Evolutionary conservation across 2,797 vertebrate species (phyloP).

Genomic region (Hemitrygon akajei): DNA sequence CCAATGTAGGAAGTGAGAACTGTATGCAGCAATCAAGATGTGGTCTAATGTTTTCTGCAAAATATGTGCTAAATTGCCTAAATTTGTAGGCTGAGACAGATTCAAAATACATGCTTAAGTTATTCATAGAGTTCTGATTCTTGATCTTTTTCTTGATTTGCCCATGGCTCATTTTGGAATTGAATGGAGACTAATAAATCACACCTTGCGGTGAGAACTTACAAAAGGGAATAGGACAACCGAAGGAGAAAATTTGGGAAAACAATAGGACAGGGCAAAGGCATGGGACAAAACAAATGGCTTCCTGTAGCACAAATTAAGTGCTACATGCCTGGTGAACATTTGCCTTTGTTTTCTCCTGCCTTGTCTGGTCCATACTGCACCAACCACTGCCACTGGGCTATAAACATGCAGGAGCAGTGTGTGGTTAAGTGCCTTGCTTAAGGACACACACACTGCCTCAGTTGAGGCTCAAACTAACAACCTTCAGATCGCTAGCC

Average conservation of each 20-base stretch:
- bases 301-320: neutral
- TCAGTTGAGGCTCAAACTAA: too few relatives aligned
- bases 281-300: neutral
- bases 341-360: neutral
- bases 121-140: neutral
- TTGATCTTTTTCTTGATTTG: neutral
- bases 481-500: too few relatives aligned
- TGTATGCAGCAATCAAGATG: neutral
- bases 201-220: neutral
- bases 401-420: too few relatives aligned
- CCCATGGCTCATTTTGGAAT: neutral
- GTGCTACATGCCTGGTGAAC: neutral
- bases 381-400: too few relatives aligned
- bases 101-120: neutral
- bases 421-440: too few relatives aligned
- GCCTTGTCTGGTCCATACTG: too few relatives aligned
- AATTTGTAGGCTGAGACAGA: neutral
- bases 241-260: neutral
- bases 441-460: too few relatives aligned
- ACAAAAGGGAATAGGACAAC: too few relatives aligned
- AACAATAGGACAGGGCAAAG: neutral
- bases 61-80: neutral
- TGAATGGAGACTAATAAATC: neutral
- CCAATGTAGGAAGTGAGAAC: neutral
- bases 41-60: neutral